These are phyloP conservation scores for Odontamblyopus lacepedii DNA, from an alignment of 2,797 vertebrate genomes.

Conservation along the genomic window DNA sequence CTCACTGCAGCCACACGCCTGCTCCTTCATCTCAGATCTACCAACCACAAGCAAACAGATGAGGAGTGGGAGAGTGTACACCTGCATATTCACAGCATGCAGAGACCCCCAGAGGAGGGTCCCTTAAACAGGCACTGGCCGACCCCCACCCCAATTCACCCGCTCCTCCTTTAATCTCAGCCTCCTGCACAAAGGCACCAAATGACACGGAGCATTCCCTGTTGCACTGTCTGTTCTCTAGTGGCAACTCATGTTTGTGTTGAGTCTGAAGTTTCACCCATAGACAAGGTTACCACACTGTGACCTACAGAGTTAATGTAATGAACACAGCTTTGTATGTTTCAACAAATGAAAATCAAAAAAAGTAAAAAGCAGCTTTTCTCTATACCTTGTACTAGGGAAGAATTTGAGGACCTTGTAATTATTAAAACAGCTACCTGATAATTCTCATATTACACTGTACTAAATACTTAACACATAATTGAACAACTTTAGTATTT, in stretches of 20 bases:
- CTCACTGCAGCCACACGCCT: slow-evolving; percentile 49
- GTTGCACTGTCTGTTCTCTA: slow-evolving; percentile 45
- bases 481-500: not conserved
- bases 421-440: not conserved
- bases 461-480: not conserved
- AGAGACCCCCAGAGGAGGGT: slow-evolving; percentile 55
- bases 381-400: not conserved
- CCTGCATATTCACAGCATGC: slow-evolving; percentile 47
- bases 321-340: slow-evolving; percentile 14
- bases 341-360: slow-evolving; percentile 15
- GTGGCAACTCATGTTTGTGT: slow-evolving; percentile 50
- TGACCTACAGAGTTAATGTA: not conserved
- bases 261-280: slow-evolving; percentile 45
- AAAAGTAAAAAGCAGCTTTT: not conserved
- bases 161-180: slow-evolving; percentile 48
- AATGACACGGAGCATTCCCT: slow-evolving; percentile 51
- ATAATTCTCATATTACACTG: not conserved
- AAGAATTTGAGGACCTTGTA: not conserved
- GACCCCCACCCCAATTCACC: slow-evolving; percentile 29
- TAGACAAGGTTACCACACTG: slow-evolving; percentile 16
- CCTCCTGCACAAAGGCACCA: slow-evolving; percentile 53
- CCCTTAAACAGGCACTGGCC: slow-evolving; percentile 38
- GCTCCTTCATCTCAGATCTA: slow-evolving; percentile 35
- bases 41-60: slow-evolving; percentile 69
- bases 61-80: slow-evolving; percentile 41